Evolutionary conservation across 2,888 invertebrate genomes (phyloP).

Genomic region (Cistogaster globosa): DNA sequence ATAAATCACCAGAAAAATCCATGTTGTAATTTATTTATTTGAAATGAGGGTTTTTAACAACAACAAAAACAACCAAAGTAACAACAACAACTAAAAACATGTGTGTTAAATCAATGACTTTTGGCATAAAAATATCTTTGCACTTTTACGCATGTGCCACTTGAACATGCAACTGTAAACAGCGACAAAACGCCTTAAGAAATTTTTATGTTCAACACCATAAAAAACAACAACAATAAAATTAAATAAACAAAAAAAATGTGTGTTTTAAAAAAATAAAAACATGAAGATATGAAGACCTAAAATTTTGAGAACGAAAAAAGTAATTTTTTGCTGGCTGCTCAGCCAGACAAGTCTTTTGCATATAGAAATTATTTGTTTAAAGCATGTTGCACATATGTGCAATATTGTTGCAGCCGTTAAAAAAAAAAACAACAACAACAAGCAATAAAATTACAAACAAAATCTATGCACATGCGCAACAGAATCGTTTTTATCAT

Average conservation of each 20-base stretch:
- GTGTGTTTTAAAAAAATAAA: slow-evolving; percentile 22
- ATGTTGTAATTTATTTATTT: slow-evolving; percentile 44
- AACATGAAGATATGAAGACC: background rate
- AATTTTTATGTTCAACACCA: slow-evolving; percentile 37
- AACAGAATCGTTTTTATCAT: background rate
- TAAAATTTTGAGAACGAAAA: slow-evolving; percentile 15
- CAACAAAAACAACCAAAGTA: background rate
- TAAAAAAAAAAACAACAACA: slow-evolving; percentile 15
- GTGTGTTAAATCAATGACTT: slow-evolving; percentile 38
- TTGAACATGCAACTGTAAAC: slow-evolving; percentile 36
- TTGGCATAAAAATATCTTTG: slow-evolving; percentile 59
- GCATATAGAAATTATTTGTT: slow-evolving; percentile 9
- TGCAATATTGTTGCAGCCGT: slow-evolving; percentile 72
- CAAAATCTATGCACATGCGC: slow-evolving; percentile 47
- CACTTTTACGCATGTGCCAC: slow-evolving; percentile 71
- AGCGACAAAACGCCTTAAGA: slow-evolving; percentile 54
- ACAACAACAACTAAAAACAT: background rate
- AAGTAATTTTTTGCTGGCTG: no score
- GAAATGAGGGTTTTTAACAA: slow-evolving; percentile 44
- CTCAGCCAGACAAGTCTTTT: slow-evolving; percentile 30
- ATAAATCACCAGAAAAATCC: slow-evolving; percentile 23
- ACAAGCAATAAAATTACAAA: background rate
- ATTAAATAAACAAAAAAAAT: slow-evolving; percentile 15
- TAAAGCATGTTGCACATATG: slow-evolving; percentile 67
- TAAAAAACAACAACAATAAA: slow-evolving; percentile 9